Evolutionary conservation across 2,888 invertebrate genomes (phyloP), one percentile per base, ranked within the genome.

Genomic region (Andrena praecox): DNA sequence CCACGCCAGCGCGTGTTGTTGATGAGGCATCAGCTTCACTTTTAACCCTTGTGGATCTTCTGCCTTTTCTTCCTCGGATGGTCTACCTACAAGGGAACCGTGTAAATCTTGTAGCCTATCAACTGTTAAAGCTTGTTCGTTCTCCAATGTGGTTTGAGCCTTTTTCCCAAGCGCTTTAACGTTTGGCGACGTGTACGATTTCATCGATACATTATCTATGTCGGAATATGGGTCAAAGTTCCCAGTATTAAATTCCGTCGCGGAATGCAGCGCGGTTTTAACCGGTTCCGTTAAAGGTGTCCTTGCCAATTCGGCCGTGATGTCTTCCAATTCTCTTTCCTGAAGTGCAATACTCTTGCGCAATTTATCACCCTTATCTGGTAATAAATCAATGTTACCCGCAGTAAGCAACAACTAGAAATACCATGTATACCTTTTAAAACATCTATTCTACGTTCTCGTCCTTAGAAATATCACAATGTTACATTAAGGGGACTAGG

Each of bases 1-100:
- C 99, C 99, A 99, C 12, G 97, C 96, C 0, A 99, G 94, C 0
- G 98, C 99, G 90, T 97, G 96, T 85, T 96, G 95, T 93, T 99
- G 99, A 94, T 99, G 98, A 10, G 95, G 94, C 97, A 98, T 97
- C 3, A 99, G 94, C 8, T 94, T 84, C 0, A 97, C 95, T 90
- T 94, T 95, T 0, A 98, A 93, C 0, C 96, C 96, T 35, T 91
- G 91, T 0, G 97, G 97, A 86, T 96, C 95, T 8, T 95, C 93
- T 0, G 95, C 96, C 33, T 94, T 91, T 10, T 95, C 94, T 77
- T 95, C 92, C 86, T 96, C 96, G 0, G 86, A 71, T 0, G 98
- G 98, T 48, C 97, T 96, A 0, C 95, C 95, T 59, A 95, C 95
- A 7, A 98, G 93, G 0, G 97, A 96, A 78, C 95, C 95, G 93